Evolutionary conservation across 2,113 vertebrate species (phyloP).

Genomic region (Sclerurus mexicanus): DNA sequence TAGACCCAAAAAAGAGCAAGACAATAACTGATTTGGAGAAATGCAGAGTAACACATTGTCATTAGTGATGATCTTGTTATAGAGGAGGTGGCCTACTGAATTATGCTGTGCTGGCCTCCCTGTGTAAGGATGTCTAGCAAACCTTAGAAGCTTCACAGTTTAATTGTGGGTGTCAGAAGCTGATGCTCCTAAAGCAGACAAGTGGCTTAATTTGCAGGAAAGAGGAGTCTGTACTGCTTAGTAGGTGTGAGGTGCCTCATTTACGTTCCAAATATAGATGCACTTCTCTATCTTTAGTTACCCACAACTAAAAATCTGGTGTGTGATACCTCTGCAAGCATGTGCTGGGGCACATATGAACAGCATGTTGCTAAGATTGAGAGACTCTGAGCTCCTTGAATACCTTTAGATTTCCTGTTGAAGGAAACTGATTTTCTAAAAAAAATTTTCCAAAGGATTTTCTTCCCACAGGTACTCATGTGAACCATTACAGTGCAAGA

Average conservation of each 20-base stretch:
- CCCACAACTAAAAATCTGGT: background rate
- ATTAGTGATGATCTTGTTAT: background rate
- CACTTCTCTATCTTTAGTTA: background rate
- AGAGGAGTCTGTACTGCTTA: background rate
- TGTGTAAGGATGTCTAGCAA: background rate
- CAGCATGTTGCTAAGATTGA: background rate
- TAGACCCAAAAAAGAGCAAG: background rate
- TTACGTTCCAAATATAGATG: conserved; percentile 15
- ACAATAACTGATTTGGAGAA: background rate
- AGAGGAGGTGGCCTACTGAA: background rate
- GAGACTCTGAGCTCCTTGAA: background rate
- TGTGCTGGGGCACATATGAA: background rate
- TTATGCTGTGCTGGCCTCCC: background rate
- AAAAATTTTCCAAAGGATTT: background rate
- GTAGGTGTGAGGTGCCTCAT: background rate
- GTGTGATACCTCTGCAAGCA: background rate
- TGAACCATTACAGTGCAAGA: background rate
- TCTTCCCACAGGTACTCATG: background rate
- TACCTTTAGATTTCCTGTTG: background rate
- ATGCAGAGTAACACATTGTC: background rate
- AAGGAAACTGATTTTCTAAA: background rate
- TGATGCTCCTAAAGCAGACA: background rate
- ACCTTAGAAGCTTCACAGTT: background rate
- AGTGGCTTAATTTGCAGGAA: background rate
- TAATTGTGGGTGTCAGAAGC: background rate